These are phyloP conservation scores for Gephyroberyx darwinii DNA, from an alignment of 2,797 vertebrate genomes.

Conservation along the genomic window DNA sequence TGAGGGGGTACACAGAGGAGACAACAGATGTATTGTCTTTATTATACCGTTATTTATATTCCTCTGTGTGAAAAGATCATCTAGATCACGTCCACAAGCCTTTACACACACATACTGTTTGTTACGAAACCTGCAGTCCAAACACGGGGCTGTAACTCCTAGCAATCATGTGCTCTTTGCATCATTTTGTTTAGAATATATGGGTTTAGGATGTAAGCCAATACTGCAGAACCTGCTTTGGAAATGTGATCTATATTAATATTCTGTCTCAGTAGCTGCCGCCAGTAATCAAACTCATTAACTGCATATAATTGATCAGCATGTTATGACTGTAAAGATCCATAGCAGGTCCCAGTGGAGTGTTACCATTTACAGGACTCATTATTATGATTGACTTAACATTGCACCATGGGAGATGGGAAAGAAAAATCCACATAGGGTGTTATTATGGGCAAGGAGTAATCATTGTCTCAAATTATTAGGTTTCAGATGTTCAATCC, in stretches of 20 bases:
- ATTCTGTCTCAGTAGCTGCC: background rate
- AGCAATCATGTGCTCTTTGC: constrained; percentile 22
- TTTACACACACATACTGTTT: constrained; percentile 45
- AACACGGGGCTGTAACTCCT: constrained; percentile 26
- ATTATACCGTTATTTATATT: constrained; percentile 36
- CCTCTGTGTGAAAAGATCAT: constrained; percentile 42
- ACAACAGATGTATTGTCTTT: constrained; percentile 64
- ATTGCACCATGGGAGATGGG: background rate
- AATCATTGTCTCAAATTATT: constrained; percentile 3
- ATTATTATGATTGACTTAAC: constrained; percentile 6
- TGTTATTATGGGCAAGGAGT: background rate
- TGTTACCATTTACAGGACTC: background rate
- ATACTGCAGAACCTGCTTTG: constrained; percentile 1
- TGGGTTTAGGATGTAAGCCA: background rate
- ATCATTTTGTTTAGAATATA: constrained; percentile 18
- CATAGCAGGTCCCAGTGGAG: background rate
- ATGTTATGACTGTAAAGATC: background rate
- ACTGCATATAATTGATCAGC: background rate
- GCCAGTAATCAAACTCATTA: constrained; percentile 10
- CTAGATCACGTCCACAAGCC: constrained; percentile 31
- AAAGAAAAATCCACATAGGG: background rate
- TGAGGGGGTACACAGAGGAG: constrained; percentile 38
- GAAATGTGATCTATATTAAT: constrained; percentile 1
- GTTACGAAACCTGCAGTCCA: constrained; percentile 33
- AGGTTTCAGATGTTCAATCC: background rate